phyloP scores from a whole-genome alignment of 2,113 vertebrate species.

The Engraulis encrasicolus region DNA sequence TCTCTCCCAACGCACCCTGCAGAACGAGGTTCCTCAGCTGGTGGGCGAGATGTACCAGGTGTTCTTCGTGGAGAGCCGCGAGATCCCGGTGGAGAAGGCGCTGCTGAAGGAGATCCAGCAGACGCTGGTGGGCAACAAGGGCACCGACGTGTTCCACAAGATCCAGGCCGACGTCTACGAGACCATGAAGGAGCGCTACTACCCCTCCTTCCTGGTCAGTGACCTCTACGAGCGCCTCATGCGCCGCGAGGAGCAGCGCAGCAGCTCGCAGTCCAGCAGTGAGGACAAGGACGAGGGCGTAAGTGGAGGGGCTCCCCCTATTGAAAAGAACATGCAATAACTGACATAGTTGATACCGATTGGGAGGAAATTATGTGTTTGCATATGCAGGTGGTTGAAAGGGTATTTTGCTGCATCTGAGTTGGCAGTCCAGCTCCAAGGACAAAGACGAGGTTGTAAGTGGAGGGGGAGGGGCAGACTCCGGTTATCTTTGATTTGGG shows the following conservation, averaged over 20 bases:
- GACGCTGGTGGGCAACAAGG: constrained; percentile 96
- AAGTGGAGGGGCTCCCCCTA: constrained; percentile 59
- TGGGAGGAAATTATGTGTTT: neutral
- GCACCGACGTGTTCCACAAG: constrained; percentile 90
- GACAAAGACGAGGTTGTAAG: no score
- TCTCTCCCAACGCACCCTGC: no score
- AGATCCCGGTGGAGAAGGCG: constrained; percentile 94
- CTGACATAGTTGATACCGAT: neutral
- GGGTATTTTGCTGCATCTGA: no score
- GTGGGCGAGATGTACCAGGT: constrained; percentile 99
- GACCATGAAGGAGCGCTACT: constrained; percentile 92
- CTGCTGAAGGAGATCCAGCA: constrained; percentile 98
- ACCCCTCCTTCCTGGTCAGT: constrained; percentile 95
- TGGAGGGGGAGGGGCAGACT: no score
- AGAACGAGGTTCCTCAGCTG: constrained; percentile 95
- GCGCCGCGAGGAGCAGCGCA: constrained; percentile 82
- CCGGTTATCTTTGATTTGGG: no score
- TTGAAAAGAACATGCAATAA: neutral
- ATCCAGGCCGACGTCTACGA: constrained; percentile 89
- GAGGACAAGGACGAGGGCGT: constrained; percentile 88
- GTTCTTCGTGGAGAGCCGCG: constrained; percentile 94
- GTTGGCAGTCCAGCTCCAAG: no score
- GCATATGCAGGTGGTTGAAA: no score
- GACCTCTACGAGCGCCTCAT: constrained; percentile 90
- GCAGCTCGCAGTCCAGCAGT: constrained; percentile 74